These are phyloP conservation scores for Oegoconia quadripuncta DNA, from an alignment of 2,888 invertebrate genomes.

Conservation along the genomic window DNA sequence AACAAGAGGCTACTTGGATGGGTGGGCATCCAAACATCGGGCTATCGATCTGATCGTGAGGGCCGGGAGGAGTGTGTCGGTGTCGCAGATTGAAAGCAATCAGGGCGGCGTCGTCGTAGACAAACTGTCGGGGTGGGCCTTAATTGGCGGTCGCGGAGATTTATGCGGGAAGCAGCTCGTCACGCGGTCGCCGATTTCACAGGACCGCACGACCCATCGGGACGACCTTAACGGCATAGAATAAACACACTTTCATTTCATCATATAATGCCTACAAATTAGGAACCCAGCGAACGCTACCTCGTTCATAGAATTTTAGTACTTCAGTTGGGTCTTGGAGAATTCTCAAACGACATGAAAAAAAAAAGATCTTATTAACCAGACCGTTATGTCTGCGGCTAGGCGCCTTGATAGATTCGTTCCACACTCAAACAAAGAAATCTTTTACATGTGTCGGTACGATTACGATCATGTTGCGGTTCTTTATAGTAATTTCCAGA, in stretches of 20 bases:
- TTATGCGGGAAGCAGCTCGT: slow-evolving; percentile 73
- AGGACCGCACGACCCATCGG: slow-evolving; percentile 38
- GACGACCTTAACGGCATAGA: slow-evolving; percentile 18
- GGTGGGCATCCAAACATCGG: slow-evolving; percentile 4
- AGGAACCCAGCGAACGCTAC: background rate
- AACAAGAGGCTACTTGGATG: background rate
- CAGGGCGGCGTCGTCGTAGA: slow-evolving; percentile 72
- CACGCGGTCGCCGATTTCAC: slow-evolving; percentile 53
- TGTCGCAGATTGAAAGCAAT: slow-evolving; percentile 69
- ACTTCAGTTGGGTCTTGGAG: too few species aligned
- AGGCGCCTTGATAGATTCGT: too few species aligned
- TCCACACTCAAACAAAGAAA: too few species aligned
- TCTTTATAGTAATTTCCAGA: too few species aligned
- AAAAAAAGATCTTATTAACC: too few species aligned
- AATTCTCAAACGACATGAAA: too few species aligned
- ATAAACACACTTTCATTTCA: background rate
- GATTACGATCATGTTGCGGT: too few species aligned
- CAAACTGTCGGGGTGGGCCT: slow-evolving; percentile 75
- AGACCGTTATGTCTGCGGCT: too few species aligned
- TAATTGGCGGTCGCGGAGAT: slow-evolving; percentile 78
- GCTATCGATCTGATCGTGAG: slow-evolving; percentile 25
- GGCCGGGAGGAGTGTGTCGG: slow-evolving; percentile 38
- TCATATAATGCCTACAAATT: background rate
- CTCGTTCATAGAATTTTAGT: too few species aligned
- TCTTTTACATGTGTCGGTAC: too few species aligned